Evolutionary conservation across 2,797 vertebrate genomes (phyloP).

Genomic region (Peromyscus nudipes): DNA sequence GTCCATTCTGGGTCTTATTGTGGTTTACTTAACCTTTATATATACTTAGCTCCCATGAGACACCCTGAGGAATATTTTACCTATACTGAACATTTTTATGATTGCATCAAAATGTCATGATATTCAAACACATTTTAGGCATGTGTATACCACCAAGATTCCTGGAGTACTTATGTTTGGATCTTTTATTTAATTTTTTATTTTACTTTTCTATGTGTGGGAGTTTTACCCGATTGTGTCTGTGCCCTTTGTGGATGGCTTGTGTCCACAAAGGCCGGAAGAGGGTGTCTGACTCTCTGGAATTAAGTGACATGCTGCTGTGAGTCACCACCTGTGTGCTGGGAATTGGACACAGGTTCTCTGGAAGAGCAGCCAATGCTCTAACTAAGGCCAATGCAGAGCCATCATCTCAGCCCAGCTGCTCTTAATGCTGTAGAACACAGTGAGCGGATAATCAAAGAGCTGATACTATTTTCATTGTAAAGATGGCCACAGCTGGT

Average conservation of each 20-base stretch:
- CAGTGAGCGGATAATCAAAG: not conserved
- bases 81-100: not conserved
- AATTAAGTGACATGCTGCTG: not conserved
- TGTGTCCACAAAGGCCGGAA: not conserved
- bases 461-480: not conserved
- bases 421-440: not conserved
- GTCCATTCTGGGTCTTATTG: not conserved
- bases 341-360: not conserved
- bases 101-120: not conserved
- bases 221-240: not conserved
- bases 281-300: too few relatives aligned
- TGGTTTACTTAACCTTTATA: not conserved
- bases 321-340: not conserved
- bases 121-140: not conserved
- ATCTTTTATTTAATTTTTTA: not conserved
- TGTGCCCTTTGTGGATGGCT: not conserved
- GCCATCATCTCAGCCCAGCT: not conserved
- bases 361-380: not conserved
- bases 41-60: not conserved
- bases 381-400: not conserved
- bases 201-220: not conserved
- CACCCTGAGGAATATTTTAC: not conserved
- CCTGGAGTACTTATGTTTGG: not conserved
- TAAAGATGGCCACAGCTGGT: not conserved
- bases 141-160: not conserved